Conservation (phyloP, 1,140 invertebrate genomes). For the Zaprionus capensis region DNA sequence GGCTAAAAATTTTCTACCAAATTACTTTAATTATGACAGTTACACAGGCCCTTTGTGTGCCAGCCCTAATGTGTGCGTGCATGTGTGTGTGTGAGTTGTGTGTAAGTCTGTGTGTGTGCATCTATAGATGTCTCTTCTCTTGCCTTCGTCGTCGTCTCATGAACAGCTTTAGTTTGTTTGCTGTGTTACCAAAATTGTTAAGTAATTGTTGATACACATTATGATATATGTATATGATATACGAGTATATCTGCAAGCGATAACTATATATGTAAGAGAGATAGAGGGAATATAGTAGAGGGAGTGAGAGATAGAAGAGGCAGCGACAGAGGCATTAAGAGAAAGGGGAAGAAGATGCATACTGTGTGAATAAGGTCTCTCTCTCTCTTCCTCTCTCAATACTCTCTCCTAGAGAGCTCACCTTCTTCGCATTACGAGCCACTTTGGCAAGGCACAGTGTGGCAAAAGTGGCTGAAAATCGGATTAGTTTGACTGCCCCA, state of each 20-base stretch:
- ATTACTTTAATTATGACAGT: conserved; percentile 84
- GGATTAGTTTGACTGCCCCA: background rate
- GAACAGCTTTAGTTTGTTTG: conserved; percentile 11
- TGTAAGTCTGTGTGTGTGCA: background rate
- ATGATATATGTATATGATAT: conserved; percentile 44
- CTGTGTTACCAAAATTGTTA: conserved; percentile 73
- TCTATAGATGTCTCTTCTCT: conserved; percentile 32
- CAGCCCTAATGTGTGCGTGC: background rate
- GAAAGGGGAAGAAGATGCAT: no score
- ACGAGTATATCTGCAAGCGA: no score
- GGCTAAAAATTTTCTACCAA: conserved; percentile 84
- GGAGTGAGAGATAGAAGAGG: background rate
- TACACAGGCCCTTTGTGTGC: conserved; percentile 69
- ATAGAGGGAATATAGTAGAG: no score
- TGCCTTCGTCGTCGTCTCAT: conserved; percentile 26
- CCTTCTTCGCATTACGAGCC: background rate
- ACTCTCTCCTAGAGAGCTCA: background rate
- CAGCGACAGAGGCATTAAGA: background rate
- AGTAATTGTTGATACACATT: conserved; percentile 61
- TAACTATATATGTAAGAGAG: no score
- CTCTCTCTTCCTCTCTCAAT: no score
- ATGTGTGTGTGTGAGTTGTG: background rate
- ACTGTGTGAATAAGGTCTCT: no score
- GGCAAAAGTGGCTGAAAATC: background rate
- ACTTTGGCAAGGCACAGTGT: background rate